Base-by-base conservation (phyloP, 1,140 invertebrate genomes). In the Neodiprion lecontei region DNA sequence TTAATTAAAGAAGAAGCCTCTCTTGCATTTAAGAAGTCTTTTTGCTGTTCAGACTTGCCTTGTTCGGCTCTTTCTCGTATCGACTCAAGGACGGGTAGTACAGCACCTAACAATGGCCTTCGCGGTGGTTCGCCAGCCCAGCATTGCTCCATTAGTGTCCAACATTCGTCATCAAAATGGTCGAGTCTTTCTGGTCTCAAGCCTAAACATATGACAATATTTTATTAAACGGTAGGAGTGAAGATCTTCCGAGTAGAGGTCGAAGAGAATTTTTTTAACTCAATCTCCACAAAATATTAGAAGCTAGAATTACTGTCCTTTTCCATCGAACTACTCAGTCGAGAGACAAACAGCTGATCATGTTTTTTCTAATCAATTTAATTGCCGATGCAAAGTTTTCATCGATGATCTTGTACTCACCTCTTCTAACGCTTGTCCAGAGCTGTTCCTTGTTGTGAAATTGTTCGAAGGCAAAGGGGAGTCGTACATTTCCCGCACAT, bases 371-470 rank as follows among this genome's bases (percentile, higher is more conserved):
- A 5, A 40, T 40, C 2, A 40, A 40, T 40, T 40, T 40, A n/a
- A n/a, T 72, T 21, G 14, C 17, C n/a, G 47, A 50, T 49, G 70
- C 17, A 72, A 14, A 17, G 17, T 14, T 40, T 40, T 40, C 28
- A 40, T 40, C 28, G 28, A 40, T 40, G 1, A 40, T 7, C 7
- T 14, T 53, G 72, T 23, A 79, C 72, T 79, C 86, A 96, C 95
- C 96, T 93, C 92, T 92, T 82, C 92, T 93, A 0, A 97, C 96
- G 84, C 91, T 94, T 67, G 88, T 94, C 95, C 96, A 97, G 0
- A 97, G 86, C 79, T 96, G 94, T 84, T 97, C 96, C 83, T 97
- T 97, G 78, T 95, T 96, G 79, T 93, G 92, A 86, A 96, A 97
- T 76, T 94, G 92, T 81, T 97, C 95, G 88, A 96, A 97, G 3